phyloP scores from a whole-genome alignment of 1,140 invertebrate species.

The Neelides sp. region DNA sequence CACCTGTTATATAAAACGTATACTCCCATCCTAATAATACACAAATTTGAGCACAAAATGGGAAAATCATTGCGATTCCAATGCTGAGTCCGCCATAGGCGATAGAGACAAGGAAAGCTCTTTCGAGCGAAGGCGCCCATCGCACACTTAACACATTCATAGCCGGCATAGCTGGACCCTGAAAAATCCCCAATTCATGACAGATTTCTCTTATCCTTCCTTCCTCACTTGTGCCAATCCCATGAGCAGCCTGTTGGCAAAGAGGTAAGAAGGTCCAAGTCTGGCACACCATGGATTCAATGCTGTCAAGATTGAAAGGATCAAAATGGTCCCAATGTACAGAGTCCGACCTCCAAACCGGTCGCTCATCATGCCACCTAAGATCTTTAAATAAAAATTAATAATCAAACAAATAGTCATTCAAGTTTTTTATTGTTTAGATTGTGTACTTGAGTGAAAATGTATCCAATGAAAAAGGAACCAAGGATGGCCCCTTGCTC shows the following conservation, averaged over 20 bases:
- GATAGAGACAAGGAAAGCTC: conserved; percentile 32
- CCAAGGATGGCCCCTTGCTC: conserved; percentile 36
- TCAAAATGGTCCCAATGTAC: conserved; percentile 34
- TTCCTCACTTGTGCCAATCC: conserved; percentile 35
- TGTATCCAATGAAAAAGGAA: conserved; percentile 39
- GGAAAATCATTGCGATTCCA: conserved; percentile 36
- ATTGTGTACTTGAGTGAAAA: conserved; percentile 35
- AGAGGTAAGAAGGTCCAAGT: conserved; percentile 34
- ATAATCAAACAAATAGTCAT: neutral
- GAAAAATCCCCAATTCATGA: neutral
- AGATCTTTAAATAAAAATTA: conserved; percentile 30
- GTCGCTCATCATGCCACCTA: conserved; percentile 38
- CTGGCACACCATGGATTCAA: conserved; percentile 37
- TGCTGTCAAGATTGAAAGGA: conserved; percentile 35
- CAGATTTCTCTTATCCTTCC: neutral
- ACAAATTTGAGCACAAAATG: conserved; percentile 37
- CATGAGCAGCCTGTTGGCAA: conserved; percentile 36
- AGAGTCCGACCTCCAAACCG: conserved; percentile 36
- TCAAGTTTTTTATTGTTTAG: neutral
- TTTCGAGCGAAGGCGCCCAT: conserved; percentile 36
- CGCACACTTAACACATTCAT: conserved; percentile 43
- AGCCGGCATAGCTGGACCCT: conserved; percentile 44
- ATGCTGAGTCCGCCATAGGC: conserved; percentile 37
- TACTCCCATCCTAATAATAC: conserved; percentile 38
- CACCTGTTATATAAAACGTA: conserved; percentile 37